Conservation (phyloP, 1,140 invertebrate genomes). For the Acyrthosiphon pisum region DNA sequence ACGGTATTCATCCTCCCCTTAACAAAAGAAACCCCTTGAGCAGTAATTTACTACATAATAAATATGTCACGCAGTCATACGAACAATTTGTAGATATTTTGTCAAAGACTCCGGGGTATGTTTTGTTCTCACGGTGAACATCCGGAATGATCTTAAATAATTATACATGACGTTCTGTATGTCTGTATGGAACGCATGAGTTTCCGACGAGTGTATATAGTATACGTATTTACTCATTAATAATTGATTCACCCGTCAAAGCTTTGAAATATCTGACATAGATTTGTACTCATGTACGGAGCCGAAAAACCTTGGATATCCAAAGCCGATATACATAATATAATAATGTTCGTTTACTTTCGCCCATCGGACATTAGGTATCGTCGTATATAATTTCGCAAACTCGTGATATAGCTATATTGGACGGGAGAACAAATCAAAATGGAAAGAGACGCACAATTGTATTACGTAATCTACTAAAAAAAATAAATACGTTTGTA, state of each 20-base stretch:
- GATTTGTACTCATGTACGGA: neutral
- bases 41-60: neutral
- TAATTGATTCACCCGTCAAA: slow-evolving; percentile 51
- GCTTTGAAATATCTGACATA: slow-evolving; percentile 49
- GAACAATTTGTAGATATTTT: neutral
- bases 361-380: slow-evolving; percentile 42
- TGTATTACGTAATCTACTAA: slow-evolving; percentile 1
- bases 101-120: neutral
- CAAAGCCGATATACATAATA: slow-evolving; percentile 29
- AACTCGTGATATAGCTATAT: neutral
- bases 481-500: slow-evolving; percentile 9
- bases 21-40: no score
- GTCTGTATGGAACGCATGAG: neutral
- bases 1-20: neutral
- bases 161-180: neutral
- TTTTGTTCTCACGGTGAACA: neutral
- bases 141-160: neutral
- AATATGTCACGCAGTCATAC: neutral
- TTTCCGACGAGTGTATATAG: slow-evolving; percentile 21
- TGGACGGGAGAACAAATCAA: slow-evolving; percentile 15
- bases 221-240: neutral
- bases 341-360: slow-evolving; percentile 38
- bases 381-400: slow-evolving; percentile 30
- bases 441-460: neutral
- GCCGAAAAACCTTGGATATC: slow-evolving; percentile 53